Conservation (phyloP, 2,888 invertebrate species). For the Alviniconcha strummeri region DNA sequence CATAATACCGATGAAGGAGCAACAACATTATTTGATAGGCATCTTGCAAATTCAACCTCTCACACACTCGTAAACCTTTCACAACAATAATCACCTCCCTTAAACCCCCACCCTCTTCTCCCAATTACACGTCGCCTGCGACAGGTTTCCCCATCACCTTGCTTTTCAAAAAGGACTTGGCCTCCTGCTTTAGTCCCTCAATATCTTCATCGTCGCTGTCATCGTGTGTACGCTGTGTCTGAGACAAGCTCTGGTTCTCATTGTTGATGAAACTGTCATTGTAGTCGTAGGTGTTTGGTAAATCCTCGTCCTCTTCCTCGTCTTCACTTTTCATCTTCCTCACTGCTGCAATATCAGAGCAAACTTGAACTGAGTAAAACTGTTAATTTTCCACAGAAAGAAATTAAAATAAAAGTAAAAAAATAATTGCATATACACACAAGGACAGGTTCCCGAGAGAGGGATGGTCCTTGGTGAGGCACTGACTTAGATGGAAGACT, state of each 20-base stretch:
- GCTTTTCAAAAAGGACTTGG: constrained; percentile 59
- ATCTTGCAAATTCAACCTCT: too few species aligned
- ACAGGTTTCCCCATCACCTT: constrained; percentile 53
- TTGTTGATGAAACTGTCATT: constrained; percentile 52
- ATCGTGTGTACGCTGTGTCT: constrained; percentile 37
- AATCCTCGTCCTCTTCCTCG: not conserved
- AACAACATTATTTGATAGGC: too few species aligned
- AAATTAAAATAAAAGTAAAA: too few species aligned
- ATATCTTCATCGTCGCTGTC: constrained; percentile 51
- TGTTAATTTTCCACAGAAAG: not conserved
- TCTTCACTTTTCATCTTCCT: constrained; percentile 29
- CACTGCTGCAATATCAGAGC: constrained; percentile 13
- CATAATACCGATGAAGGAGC: too few species aligned
- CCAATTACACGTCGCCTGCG: not conserved
- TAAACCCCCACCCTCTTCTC: too few species aligned
- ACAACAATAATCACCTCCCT: too few species aligned
- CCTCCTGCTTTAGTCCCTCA: constrained; percentile 51
- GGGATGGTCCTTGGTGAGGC: too few species aligned
- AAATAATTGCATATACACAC: too few species aligned
- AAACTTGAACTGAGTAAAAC: not conserved
- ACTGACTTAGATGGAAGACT: too few species aligned
- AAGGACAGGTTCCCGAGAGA: too few species aligned
- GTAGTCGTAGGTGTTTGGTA: constrained; percentile 23
- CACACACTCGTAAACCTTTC: too few species aligned
- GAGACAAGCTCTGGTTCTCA: constrained; percentile 22